phyloP scores from a whole-genome alignment of 2,888 invertebrate species.

The Epirrhoe alternata region DNA sequence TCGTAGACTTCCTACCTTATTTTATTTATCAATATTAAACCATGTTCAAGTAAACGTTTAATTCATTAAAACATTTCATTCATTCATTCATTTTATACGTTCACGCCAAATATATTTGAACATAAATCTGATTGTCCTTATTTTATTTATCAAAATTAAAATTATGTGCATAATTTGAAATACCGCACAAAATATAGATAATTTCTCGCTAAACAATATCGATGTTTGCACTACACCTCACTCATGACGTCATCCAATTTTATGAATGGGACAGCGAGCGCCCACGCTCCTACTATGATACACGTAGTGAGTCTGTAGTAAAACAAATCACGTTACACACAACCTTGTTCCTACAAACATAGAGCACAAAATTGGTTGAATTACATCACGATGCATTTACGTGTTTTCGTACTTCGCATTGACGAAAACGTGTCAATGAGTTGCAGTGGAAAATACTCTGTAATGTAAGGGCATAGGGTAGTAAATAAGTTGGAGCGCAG shows the following conservation, averaged over 20 bases:
- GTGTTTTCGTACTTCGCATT: slow-evolving; percentile 12
- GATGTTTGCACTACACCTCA: slow-evolving; percentile 15
- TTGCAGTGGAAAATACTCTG: slow-evolving; percentile 13
- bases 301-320: slow-evolving; percentile 23
- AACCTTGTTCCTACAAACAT: neutral
- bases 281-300: slow-evolving; percentile 17
- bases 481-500: slow-evolving; percentile 6
- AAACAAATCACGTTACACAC: neutral
- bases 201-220: slow-evolving; percentile 4
- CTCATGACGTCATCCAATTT: slow-evolving; percentile 23
- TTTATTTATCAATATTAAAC: no score
- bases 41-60: no score
- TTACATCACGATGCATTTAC: slow-evolving; percentile 14
- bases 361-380: slow-evolving; percentile 9
- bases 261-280: slow-evolving; percentile 27
- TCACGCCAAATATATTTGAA: no score
- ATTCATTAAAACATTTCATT: no score
- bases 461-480: neutral
- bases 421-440: slow-evolving; percentile 21
- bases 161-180: neutral
- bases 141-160: neutral
- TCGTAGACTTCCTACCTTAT: no score
- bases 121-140: neutral
- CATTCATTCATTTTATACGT: no score
- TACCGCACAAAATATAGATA: neutral